Percentiles rank a stretch among this genome's conserved stretches.
Evolutionary conservation across 2,888 invertebrate species (phyloP).

Genomic region (Smittia sp.): DNA sequence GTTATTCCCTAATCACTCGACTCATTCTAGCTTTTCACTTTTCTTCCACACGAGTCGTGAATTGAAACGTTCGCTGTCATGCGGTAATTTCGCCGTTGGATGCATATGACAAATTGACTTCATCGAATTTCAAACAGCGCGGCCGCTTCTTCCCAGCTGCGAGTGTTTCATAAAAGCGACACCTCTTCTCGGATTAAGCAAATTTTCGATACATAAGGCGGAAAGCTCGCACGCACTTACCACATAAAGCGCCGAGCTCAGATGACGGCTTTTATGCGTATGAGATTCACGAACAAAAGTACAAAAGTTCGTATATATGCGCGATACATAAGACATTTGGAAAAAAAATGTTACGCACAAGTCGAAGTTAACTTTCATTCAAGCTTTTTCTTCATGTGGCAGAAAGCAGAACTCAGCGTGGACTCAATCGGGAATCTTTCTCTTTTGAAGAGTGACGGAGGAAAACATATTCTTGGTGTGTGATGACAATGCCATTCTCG

Average conservation of each 20-base stretch:
- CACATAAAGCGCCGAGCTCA: neutral
- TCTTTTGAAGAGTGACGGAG: neutral
- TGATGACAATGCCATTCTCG: neutral
- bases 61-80: too few species aligned
- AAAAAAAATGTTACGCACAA: neutral
- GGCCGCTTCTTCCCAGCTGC: too few species aligned
- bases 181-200: neutral
- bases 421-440: neutral
- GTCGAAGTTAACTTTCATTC: constrained; percentile 12
- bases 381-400: constrained; percentile 3
- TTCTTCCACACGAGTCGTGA: too few species aligned
- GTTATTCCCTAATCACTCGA: too few species aligned
- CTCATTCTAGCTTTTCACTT: too few species aligned
- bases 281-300: constrained; percentile 22
- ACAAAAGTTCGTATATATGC: neutral
- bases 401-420: neutral
- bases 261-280: constrained; percentile 19
- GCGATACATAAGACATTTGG: neutral
- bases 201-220: neutral
- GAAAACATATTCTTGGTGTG: neutral
- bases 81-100: too few species aligned
- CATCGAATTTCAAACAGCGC: too few species aligned
- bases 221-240: neutral
- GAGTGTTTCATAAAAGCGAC: neutral
- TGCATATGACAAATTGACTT: too few species aligned